Evolutionary conservation across 2,113 vertebrate genomes (phyloP).

Genomic region (Prionailurus bengalensis): DNA sequence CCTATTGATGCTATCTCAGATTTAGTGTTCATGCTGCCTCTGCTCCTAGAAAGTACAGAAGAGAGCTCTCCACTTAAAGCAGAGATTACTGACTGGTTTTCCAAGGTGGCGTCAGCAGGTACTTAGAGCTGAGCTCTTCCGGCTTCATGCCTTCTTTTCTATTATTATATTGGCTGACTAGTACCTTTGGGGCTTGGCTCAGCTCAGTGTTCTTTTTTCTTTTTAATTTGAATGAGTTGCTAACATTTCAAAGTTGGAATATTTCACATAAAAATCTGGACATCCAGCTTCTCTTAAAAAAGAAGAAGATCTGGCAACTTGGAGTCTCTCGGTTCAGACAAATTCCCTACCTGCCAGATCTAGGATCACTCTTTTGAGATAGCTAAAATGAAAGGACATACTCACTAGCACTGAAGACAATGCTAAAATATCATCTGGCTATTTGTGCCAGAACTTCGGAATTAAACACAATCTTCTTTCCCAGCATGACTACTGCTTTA

Average conservation of each 20-base stretch:
- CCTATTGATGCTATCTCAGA: not conserved
- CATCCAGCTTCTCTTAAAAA: not conserved
- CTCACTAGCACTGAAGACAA: not conserved
- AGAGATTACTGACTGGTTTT: not conserved
- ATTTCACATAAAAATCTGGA: constrained; percentile 37
- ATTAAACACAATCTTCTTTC: not conserved
- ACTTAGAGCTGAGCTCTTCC: not conserved
- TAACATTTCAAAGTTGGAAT: not conserved
- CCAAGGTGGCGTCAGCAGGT: not conserved
- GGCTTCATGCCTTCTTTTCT: not conserved
- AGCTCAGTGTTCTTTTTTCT: not conserved
- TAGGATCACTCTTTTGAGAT: not conserved
- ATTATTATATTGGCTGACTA: not conserved
- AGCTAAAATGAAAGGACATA: not conserved
- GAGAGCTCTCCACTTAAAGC: not conserved
- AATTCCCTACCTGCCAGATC: not conserved
- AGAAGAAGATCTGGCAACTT: not conserved
- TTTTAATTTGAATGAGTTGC: constrained; percentile 14
- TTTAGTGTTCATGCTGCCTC: not conserved
- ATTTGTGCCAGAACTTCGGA: not conserved
- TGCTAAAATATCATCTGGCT: constrained; percentile 17
- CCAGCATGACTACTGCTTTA: not conserved
- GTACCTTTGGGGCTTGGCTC: not conserved
- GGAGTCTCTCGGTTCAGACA: not conserved
- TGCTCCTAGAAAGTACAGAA: not conserved